Conservation (phyloP, 2,113 vertebrate species). For the Brachyistius frenatus region DNA sequence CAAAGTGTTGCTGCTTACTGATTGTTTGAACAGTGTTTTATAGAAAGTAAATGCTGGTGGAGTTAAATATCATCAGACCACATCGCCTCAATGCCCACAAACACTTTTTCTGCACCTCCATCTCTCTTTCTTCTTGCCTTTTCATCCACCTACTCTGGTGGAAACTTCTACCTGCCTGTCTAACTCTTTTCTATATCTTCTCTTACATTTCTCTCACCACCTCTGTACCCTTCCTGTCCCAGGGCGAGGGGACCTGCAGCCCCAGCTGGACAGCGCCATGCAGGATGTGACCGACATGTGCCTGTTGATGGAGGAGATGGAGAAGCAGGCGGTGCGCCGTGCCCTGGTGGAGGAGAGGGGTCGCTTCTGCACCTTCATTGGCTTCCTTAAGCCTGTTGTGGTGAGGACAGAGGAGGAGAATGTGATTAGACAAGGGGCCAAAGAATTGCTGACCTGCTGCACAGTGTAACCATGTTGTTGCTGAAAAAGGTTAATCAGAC, state of each 20-base stretch:
- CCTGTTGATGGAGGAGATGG: constrained; percentile 96
- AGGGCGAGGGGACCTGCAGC: constrained; percentile 97
- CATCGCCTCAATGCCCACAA: not conserved
- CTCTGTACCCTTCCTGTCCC: not conserved
- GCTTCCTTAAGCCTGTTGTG: constrained; percentile 96
- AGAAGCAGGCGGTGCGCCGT: constrained; percentile 96
- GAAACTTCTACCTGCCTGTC: not conserved
- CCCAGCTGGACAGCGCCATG: constrained; percentile 96
- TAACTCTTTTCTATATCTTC: not conserved
- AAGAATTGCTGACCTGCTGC: not conserved
- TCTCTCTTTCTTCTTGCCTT: not conserved
- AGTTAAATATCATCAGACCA: not conserved
- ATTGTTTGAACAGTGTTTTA: constrained; percentile 13
- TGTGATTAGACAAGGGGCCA: not conserved
- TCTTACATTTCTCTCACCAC: not conserved
- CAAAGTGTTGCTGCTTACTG: constrained; percentile 12
- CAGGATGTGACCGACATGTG: constrained; percentile 98
- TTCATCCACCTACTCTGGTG: not conserved
- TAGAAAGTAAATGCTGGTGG: constrained; percentile 1
- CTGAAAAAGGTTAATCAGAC: too few relatives aligned
- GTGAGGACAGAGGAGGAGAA: constrained; percentile 78
- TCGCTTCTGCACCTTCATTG: constrained; percentile 96
- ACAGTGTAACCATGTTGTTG: not conserved
- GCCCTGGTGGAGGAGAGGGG: constrained; percentile 96
- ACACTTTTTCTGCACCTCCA: not conserved